phyloP scores from a whole-genome alignment of 2,113 vertebrate genomes.

The Leptocoma aspasia region DNA sequence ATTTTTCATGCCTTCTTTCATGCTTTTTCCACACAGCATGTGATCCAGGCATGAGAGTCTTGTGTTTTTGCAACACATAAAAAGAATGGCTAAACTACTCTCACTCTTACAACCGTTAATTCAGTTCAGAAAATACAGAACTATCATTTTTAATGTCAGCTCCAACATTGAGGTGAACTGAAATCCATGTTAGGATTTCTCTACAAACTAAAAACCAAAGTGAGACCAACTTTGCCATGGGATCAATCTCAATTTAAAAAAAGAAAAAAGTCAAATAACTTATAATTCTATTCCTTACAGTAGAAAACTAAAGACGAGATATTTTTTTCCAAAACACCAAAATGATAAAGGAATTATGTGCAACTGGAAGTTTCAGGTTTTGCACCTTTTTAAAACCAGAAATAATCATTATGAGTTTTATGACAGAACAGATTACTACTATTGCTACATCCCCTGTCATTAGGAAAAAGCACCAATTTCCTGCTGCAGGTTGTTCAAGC shows the following conservation, averaged over 20 bases:
- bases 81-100: not conserved
- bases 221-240: accelerated
- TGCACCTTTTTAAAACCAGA: not conserved
- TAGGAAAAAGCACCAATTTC: not conserved
- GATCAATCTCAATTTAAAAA: not conserved
- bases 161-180: accelerated
- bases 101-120: not conserved
- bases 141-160: not conserved
- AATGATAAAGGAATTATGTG: not conserved
- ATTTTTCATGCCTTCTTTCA: not conserved
- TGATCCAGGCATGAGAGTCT: not conserved
- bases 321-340: not conserved
- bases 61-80: not conserved
- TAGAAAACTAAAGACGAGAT: not conserved
- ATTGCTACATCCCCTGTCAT: not conserved
- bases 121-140: not conserved
- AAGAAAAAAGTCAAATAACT: not conserved
- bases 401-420: not conserved
- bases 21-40: not conserved
- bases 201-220: not conserved
- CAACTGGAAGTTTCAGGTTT: not conserved
- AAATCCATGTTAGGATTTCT: not conserved
- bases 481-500: not conserved
- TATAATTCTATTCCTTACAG: not conserved
- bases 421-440: not conserved